Conservation (phyloP, 2,113 vertebrate genomes). For the Eudorcas thomsonii region DNA sequence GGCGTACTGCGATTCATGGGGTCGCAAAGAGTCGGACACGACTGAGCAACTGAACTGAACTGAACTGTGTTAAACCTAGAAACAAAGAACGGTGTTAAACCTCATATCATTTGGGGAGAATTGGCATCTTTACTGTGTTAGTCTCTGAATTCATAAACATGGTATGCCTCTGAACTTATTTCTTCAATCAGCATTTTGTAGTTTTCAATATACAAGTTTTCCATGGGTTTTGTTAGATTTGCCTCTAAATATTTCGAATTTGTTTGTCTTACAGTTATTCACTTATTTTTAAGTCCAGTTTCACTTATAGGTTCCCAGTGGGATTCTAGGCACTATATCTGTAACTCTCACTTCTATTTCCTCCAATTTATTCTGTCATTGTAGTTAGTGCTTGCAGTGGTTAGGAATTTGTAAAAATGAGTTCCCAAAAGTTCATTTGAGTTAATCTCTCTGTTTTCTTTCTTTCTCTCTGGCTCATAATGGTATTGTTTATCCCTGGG, state of each 20-base stretch:
- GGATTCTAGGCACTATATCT: not conserved
- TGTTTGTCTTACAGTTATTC: not conserved
- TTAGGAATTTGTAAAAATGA: conserved; percentile 27
- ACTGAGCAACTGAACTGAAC: too few species aligned
- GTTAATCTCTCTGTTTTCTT: not conserved
- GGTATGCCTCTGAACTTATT: not conserved
- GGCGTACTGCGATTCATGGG: too few species aligned
- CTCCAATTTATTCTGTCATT: not conserved
- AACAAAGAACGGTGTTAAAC: not conserved
- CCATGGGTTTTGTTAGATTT: not conserved
- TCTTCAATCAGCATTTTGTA: not conserved
- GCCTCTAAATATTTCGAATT: not conserved
- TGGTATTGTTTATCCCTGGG: not conserved
- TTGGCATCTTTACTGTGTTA: not conserved
- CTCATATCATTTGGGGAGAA: not conserved
- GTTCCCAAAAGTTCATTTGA: not conserved
- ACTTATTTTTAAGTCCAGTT: not conserved
- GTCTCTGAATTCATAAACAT: not conserved
- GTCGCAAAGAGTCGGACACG: too few species aligned
- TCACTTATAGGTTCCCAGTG: not conserved
- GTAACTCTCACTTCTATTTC: not conserved
- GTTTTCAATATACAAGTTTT: not conserved
- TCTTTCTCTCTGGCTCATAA: not conserved
- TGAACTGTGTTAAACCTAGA: not conserved
- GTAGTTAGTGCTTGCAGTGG: not conserved